phyloP scores from a whole-genome alignment of 2,888 invertebrate species.

The Gari tellinella region DNA sequence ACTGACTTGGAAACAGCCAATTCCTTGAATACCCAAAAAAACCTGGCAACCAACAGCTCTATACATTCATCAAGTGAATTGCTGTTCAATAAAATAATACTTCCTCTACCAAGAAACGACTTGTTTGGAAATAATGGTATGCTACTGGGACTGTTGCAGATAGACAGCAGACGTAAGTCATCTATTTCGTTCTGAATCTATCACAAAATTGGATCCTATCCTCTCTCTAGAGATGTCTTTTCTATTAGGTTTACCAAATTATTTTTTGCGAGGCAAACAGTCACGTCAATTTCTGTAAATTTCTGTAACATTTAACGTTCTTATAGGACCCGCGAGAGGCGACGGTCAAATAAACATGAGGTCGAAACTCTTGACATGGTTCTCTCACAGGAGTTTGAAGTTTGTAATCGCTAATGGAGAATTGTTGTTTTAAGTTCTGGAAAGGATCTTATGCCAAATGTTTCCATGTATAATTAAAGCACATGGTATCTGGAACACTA shows the following conservation, averaged over 20 bases:
- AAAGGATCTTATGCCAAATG: no score
- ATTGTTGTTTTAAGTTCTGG: conserved; percentile 20
- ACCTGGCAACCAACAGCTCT: no score
- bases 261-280: conserved; percentile 22
- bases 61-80: no score
- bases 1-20: no score
- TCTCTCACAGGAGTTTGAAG: conserved; percentile 16
- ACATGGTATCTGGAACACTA: no score
- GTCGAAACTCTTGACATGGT: conserved; percentile 14
- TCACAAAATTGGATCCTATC: conserved; percentile 21
- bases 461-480: no score
- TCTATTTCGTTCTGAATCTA: neutral
- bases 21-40: no score
- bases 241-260: conserved; percentile 30
- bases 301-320: conserved; percentile 22
- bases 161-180: no score
- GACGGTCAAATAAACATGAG: neutral
- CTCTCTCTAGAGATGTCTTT: conserved; percentile 7
- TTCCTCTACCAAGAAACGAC: no score
- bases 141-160: no score
- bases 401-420: conserved; percentile 24
- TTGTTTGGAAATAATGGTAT: no score
- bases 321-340: conserved; percentile 5
- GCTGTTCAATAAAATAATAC: no score
- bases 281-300: conserved; percentile 25